Base-by-base conservation (phyloP, 2,797 vertebrate species). In the Hirundo rustica region DNA sequence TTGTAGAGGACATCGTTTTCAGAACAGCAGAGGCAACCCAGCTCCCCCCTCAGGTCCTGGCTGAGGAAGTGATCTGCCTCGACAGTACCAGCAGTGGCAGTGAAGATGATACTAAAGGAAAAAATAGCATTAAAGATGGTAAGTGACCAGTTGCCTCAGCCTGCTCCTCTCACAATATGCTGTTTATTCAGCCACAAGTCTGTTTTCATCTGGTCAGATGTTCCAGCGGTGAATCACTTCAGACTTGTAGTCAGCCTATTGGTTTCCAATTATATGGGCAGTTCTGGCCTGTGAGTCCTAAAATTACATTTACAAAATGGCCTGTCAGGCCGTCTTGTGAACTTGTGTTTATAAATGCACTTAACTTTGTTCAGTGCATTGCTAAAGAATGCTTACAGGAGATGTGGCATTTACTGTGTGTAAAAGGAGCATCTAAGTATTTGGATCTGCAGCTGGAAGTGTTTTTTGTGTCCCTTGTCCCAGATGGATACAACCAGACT, bases 11-110 rank as follows among this genome's bases (percentile, higher is more conserved):
- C 85, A 95, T 98, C 47, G 97, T 98, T 97, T 98, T 97, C 97
- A 98, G 98, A 97, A 96, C 98, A 92, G 98, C 98, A 44, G 99
- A 99, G 88, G 98, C 98, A 32, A 97, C 98, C 93, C 98, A 99
- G 77, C 97, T 99, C 88, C 96, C 98, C 62, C 98, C 98, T 70
- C 98, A 98, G 83, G 98, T 98, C 32, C 90, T 97, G 94, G 98
- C 98, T 97, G 98, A 99, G 94, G 99, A 99, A 96, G 98, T 99
- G 67, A 99, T 99, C 97, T 99, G 99, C 95, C 97, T 99, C 94
- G 99, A 99, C 96, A 99, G 99, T 85, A 98, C 96, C 86, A 98
- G 98, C 96, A 98, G 98, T 44, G 98, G 98, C 81, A 98, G 98
- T 61, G 99, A 99, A 94, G 99, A 99, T 30, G 99, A 99, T 77